Evolutionary conservation across 2,888 invertebrate genomes (phyloP).

Genomic region (Hirtodrosophila confusa): DNA sequence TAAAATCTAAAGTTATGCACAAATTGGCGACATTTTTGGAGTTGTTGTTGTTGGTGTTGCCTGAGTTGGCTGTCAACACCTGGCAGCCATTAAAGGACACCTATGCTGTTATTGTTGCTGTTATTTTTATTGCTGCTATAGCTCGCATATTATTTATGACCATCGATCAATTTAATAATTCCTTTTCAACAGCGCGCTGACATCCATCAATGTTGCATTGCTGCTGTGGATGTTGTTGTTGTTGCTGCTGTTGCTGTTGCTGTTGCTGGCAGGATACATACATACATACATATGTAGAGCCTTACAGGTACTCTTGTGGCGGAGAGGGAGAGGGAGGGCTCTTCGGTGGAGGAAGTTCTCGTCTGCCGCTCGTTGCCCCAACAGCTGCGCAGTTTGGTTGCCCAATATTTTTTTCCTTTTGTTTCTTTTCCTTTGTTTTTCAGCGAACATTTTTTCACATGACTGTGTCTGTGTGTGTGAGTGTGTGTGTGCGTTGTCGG

Average conservation of each 20-base stretch:
- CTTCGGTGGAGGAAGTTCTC: neutral
- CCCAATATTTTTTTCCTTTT: constrained; percentile 24
- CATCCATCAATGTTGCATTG: constrained; percentile 46
- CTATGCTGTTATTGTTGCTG: constrained; percentile 27
- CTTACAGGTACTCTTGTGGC: constrained; percentile 6
- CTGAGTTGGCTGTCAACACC: constrained; percentile 4
- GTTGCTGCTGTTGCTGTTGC: too few species aligned
- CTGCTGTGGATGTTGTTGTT: constrained; percentile 4
- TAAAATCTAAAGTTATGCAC: constrained; percentile 1
- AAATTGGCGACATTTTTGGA: too few species aligned
- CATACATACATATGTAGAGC: neutral
- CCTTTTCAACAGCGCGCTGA: constrained; percentile 50
- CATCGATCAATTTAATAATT: constrained; percentile 66
- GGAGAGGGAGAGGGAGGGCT: neutral
- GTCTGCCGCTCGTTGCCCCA: constrained; percentile 19
- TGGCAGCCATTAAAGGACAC: neutral
- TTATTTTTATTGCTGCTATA: constrained; percentile 1
- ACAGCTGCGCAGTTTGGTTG: constrained; percentile 42
- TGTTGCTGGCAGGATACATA: constrained; percentile 1
- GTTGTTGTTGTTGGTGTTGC: too few species aligned
- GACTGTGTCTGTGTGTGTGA: constrained; percentile 6
- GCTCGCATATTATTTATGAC: constrained; percentile 46
- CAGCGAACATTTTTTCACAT: constrained; percentile 29
- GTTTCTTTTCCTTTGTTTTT: constrained; percentile 39
- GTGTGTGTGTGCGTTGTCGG: constrained; percentile 11